Conservation (phyloP, 2,797 vertebrate genomes). For the Labroides dimidiatus region DNA sequence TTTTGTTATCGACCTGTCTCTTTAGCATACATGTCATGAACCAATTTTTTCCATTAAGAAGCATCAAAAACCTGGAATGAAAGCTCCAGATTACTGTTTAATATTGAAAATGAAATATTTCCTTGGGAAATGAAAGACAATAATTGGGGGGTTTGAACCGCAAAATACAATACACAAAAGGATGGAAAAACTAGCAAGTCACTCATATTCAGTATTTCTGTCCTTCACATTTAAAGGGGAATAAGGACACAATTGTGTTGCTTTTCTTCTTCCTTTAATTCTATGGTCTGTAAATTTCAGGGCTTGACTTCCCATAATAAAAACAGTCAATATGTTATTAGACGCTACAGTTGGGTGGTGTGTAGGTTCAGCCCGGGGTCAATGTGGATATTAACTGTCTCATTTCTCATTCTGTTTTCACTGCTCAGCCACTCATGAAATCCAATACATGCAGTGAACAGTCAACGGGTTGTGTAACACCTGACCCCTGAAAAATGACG, state of each 20-base stretch:
- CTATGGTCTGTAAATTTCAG: background rate
- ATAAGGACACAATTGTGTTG: background rate
- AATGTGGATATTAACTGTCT: slow-evolving; percentile 57
- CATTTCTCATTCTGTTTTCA: slow-evolving; percentile 68
- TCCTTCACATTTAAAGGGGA: slow-evolving; percentile 1
- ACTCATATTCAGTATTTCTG: slow-evolving; percentile 17
- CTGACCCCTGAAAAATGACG: slow-evolving; percentile 43
- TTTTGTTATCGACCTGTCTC: background rate
- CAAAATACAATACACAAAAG: slow-evolving; percentile 16
- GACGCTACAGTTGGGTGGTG: slow-evolving; percentile 31
- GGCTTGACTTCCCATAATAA: slow-evolving; percentile 35
- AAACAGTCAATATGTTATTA: slow-evolving; percentile 61
- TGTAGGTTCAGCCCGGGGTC: slow-evolving; percentile 58
- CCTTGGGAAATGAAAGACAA: slow-evolving; percentile 9
- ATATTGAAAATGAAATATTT: slow-evolving; percentile 10
- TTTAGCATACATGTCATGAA: slow-evolving; percentile 1
- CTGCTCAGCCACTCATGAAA: slow-evolving; percentile 64
- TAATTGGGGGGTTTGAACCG: slow-evolving; percentile 11
- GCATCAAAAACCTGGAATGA: slow-evolving; percentile 3
- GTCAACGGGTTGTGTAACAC: slow-evolving; percentile 28
- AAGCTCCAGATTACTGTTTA: slow-evolving; percentile 17
- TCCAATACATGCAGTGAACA: slow-evolving; percentile 25
- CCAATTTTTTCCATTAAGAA: background rate
- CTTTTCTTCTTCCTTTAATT: slow-evolving; percentile 3
- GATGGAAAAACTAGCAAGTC: slow-evolving; percentile 14